Percentiles rank a stretch among this genome's conserved stretches.
These are phyloP conservation scores for Euschistus heros DNA, from an alignment of 1,140 invertebrate genomes.

Conservation along the genomic window DNA sequence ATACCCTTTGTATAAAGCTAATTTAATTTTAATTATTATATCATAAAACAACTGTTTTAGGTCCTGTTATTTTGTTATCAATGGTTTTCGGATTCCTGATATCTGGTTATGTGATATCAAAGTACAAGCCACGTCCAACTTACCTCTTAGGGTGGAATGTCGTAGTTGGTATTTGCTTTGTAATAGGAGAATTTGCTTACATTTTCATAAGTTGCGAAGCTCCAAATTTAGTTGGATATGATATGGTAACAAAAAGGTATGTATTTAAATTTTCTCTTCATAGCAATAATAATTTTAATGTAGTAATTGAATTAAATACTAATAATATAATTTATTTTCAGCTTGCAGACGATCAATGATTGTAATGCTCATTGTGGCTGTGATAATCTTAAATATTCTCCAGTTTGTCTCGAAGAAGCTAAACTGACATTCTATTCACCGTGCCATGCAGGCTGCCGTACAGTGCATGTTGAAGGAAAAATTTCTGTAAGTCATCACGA, in stretches of 20 bases:
- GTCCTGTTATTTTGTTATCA: constrained; percentile 47
- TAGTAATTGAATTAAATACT: background rate
- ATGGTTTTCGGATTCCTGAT: constrained; percentile 47
- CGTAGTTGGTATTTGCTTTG: constrained; percentile 37
- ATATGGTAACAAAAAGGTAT: constrained; percentile 19
- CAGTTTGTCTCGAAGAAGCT: constrained; percentile 46
- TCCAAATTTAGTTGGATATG: constrained; percentile 30
- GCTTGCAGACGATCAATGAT: constrained; percentile 35
- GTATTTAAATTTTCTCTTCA: constrained; percentile 8
- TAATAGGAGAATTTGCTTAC: constrained; percentile 42
- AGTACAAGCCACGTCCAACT: constrained; percentile 42
- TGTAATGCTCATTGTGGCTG: constrained; percentile 54
- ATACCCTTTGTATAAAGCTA: background rate
- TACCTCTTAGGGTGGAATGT: constrained; percentile 47
- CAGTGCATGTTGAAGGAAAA: constrained; percentile 8
- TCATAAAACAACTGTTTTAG: constrained; percentile 18
- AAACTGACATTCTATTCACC: constrained; percentile 52
- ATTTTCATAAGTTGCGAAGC: constrained; percentile 47
- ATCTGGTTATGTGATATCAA: constrained; percentile 49
- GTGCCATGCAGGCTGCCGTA: constrained; percentile 58
- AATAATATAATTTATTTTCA: background rate
- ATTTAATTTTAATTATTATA: background rate
- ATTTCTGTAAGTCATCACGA: constrained; percentile 2
- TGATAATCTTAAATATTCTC: constrained; percentile 48
- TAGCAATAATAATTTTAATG: background rate